phyloP scores from a whole-genome alignment of 2,113 vertebrate genomes.

The Pyxicephalus adspersus region DNA sequence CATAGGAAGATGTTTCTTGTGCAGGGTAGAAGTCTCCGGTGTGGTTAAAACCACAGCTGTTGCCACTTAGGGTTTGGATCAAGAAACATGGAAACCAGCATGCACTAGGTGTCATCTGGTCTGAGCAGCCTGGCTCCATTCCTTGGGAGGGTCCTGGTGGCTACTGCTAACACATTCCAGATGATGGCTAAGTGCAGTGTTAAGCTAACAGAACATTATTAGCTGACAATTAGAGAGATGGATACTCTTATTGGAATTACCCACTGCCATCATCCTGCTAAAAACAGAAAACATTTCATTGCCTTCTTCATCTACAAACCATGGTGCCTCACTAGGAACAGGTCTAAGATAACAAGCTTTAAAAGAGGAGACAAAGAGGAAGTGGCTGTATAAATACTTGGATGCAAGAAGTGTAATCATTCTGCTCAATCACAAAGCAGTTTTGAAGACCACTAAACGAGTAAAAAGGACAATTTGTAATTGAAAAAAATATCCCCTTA shows the following conservation, averaged over 20 bases:
- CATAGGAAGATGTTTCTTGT: constrained; percentile 61
- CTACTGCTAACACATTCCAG: constrained; percentile 37
- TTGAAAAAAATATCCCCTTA: too few species aligned
- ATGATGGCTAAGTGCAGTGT: constrained; percentile 41
- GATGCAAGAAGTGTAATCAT: too few species aligned
- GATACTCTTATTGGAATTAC: constrained; percentile 33
- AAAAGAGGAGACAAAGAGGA: too few species aligned
- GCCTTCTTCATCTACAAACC: constrained; percentile 19
- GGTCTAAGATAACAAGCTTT: neutral
- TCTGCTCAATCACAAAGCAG: too few species aligned
- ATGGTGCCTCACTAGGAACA: neutral
- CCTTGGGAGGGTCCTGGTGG: constrained; percentile 24
- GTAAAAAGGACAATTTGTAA: too few species aligned
- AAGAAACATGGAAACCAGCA: constrained; percentile 18
- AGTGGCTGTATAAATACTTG: too few species aligned
- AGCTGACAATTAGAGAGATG: constrained; percentile 27
- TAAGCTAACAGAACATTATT: constrained; percentile 41
- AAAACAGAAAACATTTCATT: constrained; percentile 31
- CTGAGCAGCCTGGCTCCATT: constrained; percentile 2
- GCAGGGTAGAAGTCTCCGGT: constrained; percentile 48
- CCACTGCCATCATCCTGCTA: neutral
- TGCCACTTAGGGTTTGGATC: constrained; percentile 27
- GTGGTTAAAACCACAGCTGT: constrained; percentile 55
- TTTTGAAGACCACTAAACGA: too few species aligned
- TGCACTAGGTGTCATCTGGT: constrained; percentile 33